Evolutionary conservation across 2,797 vertebrate species (phyloP).

Genomic region (Platalea minor): DNA sequence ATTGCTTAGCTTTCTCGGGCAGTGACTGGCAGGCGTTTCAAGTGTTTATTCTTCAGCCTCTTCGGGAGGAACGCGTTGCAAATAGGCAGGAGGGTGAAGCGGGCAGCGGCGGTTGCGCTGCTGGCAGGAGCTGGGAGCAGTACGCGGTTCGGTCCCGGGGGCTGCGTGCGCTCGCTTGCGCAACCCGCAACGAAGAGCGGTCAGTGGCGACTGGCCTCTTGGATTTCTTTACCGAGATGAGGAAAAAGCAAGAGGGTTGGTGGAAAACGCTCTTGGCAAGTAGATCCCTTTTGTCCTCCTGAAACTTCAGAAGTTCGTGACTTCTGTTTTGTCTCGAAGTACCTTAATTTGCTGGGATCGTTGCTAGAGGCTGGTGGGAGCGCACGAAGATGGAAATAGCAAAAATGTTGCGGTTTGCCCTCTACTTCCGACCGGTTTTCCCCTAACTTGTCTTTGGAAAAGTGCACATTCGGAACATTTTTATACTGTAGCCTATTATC

Average conservation of each 20-base stretch:
- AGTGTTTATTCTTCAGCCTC: not conserved
- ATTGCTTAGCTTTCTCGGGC: not conserved
- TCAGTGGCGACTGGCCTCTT: too few relatives aligned
- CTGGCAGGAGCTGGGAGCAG: too few relatives aligned
- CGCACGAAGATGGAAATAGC: rapidly evolving
- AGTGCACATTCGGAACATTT: not conserved
- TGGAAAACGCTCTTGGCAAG: not conserved
- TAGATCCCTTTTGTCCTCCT: not conserved
- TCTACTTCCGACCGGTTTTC: not conserved
- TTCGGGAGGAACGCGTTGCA: not conserved
- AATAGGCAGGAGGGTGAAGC: rapidly evolving
- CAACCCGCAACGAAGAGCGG: not conserved
- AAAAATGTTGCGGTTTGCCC: not conserved
- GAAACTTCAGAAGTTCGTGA: rapidly evolving
- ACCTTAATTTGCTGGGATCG: not conserved
- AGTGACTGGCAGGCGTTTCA: too few relatives aligned
- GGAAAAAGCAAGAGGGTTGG: not conserved
- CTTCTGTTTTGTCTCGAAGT: not conserved
- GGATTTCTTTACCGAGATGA: not conserved
- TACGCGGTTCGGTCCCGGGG: rapidly evolving
- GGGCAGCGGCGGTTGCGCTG: rapidly evolving
- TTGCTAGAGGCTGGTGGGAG: not conserved
- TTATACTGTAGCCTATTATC: not conserved
- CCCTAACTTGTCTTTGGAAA: not conserved
- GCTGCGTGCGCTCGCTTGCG: rapidly evolving